Conservation (phyloP, 2,888 invertebrate genomes). For the Drosophila cyrtoloma region DNA sequence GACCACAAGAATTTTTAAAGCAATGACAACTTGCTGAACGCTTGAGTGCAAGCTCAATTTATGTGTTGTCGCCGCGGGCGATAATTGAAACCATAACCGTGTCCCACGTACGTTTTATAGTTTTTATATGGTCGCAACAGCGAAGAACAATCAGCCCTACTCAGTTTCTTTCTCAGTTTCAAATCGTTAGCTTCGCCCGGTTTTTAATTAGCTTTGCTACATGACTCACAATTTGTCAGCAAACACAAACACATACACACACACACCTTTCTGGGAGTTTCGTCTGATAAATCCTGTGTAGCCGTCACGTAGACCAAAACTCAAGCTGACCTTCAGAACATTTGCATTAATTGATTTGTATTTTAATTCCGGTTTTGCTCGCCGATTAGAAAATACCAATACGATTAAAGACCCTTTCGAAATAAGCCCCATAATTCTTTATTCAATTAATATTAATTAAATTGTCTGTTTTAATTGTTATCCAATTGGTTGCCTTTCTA, state of each 20-base stretch:
- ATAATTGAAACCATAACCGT: slow-evolving; percentile 52
- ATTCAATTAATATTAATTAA: slow-evolving; percentile 68
- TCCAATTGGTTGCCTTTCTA: slow-evolving; percentile 62
- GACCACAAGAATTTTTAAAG: slow-evolving; percentile 71
- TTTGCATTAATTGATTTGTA: slow-evolving; percentile 63
- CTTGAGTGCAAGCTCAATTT: slow-evolving; percentile 45
- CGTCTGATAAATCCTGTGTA: slow-evolving; percentile 49
- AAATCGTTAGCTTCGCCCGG: slow-evolving; percentile 23
- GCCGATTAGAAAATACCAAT: slow-evolving; percentile 45
- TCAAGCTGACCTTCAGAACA: slow-evolving; percentile 61
- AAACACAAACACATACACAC: background rate
- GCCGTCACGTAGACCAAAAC: slow-evolving; percentile 48
- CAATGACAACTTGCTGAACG: slow-evolving; percentile 62
- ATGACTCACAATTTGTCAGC: slow-evolving; percentile 47
- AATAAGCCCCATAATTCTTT: slow-evolving; percentile 19
- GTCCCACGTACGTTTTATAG: slow-evolving; percentile 19
- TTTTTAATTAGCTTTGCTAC: slow-evolving; percentile 45
- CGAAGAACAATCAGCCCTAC: slow-evolving; percentile 19
- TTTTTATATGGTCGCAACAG: slow-evolving; percentile 4
- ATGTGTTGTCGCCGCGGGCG: slow-evolving; percentile 57
- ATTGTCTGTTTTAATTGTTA: slow-evolving; percentile 70
- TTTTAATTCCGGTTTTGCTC: slow-evolving; percentile 64
- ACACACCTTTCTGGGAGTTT: slow-evolving; percentile 23
- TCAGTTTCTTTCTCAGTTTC: slow-evolving; percentile 20
- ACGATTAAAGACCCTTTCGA: slow-evolving; percentile 63